Base-by-base conservation (phyloP, 2,888 invertebrate genomes). In the Cylloceria caligata region DNA sequence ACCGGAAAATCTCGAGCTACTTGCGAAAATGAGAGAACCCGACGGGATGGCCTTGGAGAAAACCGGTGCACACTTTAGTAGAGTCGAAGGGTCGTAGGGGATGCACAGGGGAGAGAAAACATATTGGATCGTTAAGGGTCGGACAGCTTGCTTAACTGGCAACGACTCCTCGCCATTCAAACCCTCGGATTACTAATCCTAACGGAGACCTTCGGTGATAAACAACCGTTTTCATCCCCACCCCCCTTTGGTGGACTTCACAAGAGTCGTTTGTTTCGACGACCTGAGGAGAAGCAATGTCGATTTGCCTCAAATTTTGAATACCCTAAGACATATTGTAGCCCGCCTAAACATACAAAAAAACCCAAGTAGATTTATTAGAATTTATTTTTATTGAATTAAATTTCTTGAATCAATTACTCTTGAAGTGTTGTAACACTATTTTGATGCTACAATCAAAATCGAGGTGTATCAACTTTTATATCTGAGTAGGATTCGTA, bases 51-150 rank as follows among this genome's bases (percentile, higher is more conserved):
- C 27, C 36, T 62, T 47, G 57, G 52, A 55, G 42, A 30, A 52
- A 27, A 75, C 24, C 42, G 24, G 55, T 57, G 55, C 62, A 62
- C 73, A 47, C 39, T 36, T 52, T 60, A 45, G 55, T 39, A 16
- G n/a, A 2, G 49, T 71, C 77, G 47, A 45, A 72, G 72, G 80
- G 75, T 47, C 62, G 83, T 19, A 7, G 2, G n/a, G 45, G 24
- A 13, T 16, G 11, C 45, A 62, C 24, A 16, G 42, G 60, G 78
- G 65, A 69, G 85, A 84, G 88, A 87, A 89, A 91, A 91, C 90
- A 91, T 92, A 92, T 91, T 91, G 90, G 88, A 87, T 89, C 87
- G 90, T 90, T 88, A 88, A 90, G 89, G 88, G 88, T 85, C 21
- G 83, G 87, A 88, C 88, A 89, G 89, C 89, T 89, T 87, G 88